phyloP scores from a whole-genome alignment of 2,888 invertebrate species.

The Dermolepida albohirtum region DNA sequence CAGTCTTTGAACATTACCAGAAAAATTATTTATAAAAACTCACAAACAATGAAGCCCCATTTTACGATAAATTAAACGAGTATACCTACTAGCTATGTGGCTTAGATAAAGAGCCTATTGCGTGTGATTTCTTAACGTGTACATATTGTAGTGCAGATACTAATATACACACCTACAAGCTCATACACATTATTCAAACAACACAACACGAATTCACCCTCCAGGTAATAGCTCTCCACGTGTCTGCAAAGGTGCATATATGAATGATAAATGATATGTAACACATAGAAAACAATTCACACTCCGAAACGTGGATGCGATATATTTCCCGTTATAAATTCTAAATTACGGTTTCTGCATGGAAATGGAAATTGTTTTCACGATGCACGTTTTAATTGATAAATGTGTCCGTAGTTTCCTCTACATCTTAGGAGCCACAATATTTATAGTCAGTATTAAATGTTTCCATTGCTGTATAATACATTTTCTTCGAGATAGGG shows the following conservation, averaged over 20 bases:
- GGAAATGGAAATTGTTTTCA: slow-evolving; percentile 39
- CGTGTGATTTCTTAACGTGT: too few relatives aligned
- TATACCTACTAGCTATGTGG: too few relatives aligned
- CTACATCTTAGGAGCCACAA: neutral
- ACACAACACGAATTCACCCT: slow-evolving; percentile 42
- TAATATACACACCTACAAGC: too few relatives aligned
- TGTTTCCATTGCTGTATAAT: too few relatives aligned
- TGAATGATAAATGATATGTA: slow-evolving; percentile 42
- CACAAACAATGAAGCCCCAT: too few relatives aligned
- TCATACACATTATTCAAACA: slow-evolving; percentile 44
- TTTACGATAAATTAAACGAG: too few relatives aligned
- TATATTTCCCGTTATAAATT: slow-evolving; percentile 43
- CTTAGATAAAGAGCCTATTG: too few relatives aligned
- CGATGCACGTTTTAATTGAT: slow-evolving; percentile 27
- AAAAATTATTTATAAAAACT: too few relatives aligned
- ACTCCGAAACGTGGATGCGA: slow-evolving; percentile 32
- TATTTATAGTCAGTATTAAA: too few relatives aligned
- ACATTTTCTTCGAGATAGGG: too few relatives aligned
- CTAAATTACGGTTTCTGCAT: slow-evolving; percentile 37
- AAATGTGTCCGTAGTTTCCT: slow-evolving; percentile 13
- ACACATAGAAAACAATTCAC: slow-evolving; percentile 40
- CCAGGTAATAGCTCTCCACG: slow-evolving; percentile 39
- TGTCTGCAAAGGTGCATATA: slow-evolving; percentile 42
- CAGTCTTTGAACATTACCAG: too few relatives aligned
- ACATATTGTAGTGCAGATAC: too few relatives aligned